Conservation (phyloP, 1,140 invertebrate species). For the Phocides pigmalion region DNA sequence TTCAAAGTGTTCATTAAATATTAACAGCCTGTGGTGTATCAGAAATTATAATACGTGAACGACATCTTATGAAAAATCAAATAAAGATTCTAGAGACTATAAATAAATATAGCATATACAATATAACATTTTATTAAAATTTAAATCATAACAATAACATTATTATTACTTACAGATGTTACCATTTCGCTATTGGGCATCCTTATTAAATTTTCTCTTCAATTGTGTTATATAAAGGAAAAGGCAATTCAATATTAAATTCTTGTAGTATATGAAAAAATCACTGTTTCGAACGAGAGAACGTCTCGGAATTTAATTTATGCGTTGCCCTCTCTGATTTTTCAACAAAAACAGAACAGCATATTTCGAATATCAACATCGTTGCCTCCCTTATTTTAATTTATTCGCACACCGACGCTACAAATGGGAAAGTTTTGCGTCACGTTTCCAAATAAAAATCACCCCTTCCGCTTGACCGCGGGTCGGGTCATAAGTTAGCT, state of each 20-base stretch:
- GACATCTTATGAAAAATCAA: too few species aligned
- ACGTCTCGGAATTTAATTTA: conserved; percentile 69
- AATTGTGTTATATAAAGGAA: conserved; percentile 30
- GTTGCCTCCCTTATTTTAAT: conserved; percentile 50
- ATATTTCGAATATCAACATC: conserved; percentile 48
- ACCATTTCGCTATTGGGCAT: conserved; percentile 36
- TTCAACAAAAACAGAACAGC: conserved; percentile 36
- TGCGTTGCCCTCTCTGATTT: conserved; percentile 49
- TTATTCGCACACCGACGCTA: conserved; percentile 39
- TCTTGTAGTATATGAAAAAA: conserved; percentile 46
- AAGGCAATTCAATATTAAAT: conserved; percentile 50
- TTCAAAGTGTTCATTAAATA: too few species aligned
- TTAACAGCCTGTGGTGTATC: too few species aligned
- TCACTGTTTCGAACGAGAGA: conserved; percentile 42
- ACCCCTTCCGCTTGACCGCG: conserved; percentile 70
- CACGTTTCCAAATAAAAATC: conserved; percentile 58
- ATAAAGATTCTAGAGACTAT: too few species aligned
- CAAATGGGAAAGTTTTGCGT: conserved; percentile 45
- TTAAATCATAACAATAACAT: conserved; percentile 17
- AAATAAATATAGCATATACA: neutral
- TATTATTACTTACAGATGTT: conserved; percentile 29
- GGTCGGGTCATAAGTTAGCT: conserved; percentile 52
- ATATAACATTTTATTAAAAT: neutral
- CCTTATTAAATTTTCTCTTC: conserved; percentile 51
- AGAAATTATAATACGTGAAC: too few species aligned